These are phyloP conservation scores for Drosophila oshimai DNA, from an alignment of 1,140 invertebrate species.

Conservation along the genomic window DNA sequence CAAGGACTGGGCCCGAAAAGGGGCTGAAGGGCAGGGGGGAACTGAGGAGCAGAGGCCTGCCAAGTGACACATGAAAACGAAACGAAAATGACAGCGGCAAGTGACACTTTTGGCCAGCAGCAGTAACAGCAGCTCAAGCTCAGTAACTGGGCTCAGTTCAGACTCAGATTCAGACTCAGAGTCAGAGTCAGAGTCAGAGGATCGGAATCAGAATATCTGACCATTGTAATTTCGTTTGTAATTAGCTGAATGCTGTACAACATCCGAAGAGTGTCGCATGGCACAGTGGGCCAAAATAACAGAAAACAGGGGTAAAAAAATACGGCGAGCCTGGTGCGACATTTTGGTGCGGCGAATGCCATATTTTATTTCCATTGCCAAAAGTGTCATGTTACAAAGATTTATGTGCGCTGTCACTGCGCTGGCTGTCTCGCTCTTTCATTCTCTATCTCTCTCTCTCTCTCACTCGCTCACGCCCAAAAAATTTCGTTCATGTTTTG, in stretches of 20 bases:
- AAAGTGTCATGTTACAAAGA: conserved; percentile 83
- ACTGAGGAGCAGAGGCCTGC: conserved; percentile 46
- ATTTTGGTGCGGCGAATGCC: conserved; percentile 77
- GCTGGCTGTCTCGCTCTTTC: conserved; percentile 14
- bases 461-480: conserved; percentile 68
- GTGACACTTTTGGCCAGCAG: conserved; percentile 71
- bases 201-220: conserved; percentile 6
- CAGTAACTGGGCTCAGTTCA: no score
- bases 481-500: conserved; percentile 77
- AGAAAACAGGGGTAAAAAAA: conserved; percentile 42
- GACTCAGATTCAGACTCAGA: no score
- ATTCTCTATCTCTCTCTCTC: neutral
- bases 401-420: conserved; percentile 78
- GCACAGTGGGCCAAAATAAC: conserved; percentile 58
- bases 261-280: conserved; percentile 41
- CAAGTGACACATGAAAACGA: conserved; percentile 79
- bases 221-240: conserved; percentile 77
- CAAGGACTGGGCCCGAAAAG: conserved; percentile 13
- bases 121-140: conserved; percentile 41
- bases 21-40: conserved; percentile 12
- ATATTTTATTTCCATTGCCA: conserved; percentile 83
- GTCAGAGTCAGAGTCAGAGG: no score
- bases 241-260: conserved; percentile 75
- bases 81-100: conserved; percentile 78
- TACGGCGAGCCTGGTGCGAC: conserved; percentile 55